Conservation (phyloP, 2,113 vertebrate genomes). For the Orthonyx spaldingii region DNA sequence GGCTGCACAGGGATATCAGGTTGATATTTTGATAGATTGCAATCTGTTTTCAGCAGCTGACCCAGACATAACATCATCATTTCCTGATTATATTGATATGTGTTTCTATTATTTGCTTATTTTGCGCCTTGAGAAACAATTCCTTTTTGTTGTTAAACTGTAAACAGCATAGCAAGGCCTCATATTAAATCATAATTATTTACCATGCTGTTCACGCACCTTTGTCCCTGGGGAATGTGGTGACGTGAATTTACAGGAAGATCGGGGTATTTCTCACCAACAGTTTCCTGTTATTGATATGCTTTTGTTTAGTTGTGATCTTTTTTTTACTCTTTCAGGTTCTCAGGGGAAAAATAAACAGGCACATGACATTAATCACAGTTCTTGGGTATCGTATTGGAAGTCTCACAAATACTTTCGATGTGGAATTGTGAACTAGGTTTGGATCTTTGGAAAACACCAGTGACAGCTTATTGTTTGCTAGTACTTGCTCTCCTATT, state of each 20-base stretch:
- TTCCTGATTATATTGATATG: conserved; percentile 84
- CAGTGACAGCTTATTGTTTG: conserved; percentile 48
- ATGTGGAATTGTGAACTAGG: neutral
- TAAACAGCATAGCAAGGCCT: conserved; percentile 86
- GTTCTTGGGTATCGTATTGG: conserved; percentile 48
- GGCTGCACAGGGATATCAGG: conserved; percentile 5
- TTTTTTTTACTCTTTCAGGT: conserved; percentile 79
- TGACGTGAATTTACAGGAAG: conserved; percentile 97
- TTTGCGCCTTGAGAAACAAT: conserved; percentile 85
- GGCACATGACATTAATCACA: conserved; percentile 71
- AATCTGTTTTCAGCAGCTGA: conserved; percentile 76
- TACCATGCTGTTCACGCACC: conserved; percentile 88
- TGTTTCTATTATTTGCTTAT: conserved; percentile 83
- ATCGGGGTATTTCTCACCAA: conserved; percentile 99
- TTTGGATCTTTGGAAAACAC: conserved; percentile 18
- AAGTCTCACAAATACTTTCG: conserved; percentile 1
- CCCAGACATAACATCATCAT: conserved; percentile 81
- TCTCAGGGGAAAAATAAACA: conserved; percentile 90
- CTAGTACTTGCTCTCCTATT: conserved; percentile 34
- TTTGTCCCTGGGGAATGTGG: conserved; percentile 89
- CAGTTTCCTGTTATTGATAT: conserved; percentile 98
- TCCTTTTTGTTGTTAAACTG: conserved; percentile 81
- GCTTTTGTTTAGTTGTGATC: conserved; percentile 94
- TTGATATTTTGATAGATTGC: conserved; percentile 71
- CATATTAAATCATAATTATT: conserved; percentile 94